These are phyloP conservation scores for Perca fluviatilis DNA, from an alignment of 2,113 vertebrate species.

Conservation along the genomic window DNA sequence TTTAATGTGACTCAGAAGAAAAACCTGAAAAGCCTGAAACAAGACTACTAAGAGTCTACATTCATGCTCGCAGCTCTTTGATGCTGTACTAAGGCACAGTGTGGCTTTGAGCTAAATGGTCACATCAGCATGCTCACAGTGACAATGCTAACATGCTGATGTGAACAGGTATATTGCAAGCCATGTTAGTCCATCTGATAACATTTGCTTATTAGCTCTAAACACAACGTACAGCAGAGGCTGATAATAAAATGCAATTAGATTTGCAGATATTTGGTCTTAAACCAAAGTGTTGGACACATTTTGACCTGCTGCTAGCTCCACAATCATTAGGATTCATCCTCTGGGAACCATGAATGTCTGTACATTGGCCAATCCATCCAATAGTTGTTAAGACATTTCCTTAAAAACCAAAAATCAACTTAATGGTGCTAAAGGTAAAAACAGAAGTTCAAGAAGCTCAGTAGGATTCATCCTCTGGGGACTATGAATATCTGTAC, in stretches of 20 bases:
- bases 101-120: background rate
- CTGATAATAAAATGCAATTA: background rate
- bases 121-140: background rate
- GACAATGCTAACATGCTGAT: background rate
- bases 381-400: background rate
- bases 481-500: no score
- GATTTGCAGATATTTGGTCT: no score
- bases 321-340: background rate
- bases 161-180: background rate
- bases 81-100: background rate
- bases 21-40: background rate
- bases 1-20: conserved; percentile 21
- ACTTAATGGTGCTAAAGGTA: background rate
- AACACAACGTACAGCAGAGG: background rate
- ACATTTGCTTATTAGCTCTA: background rate
- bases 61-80: background rate
- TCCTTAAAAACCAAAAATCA: background rate
- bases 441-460: background rate
- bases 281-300: background rate
- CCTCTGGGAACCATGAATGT: background rate
- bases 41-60: background rate
- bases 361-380: background rate
- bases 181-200: background rate
- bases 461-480: background rate
- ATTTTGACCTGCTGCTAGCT: background rate